A percentile compares a stretch with the other conserved stretches of the same genome.
Conservation (phyloP, 2,113 vertebrate species). For the Montifringilla adamsi region DNA sequence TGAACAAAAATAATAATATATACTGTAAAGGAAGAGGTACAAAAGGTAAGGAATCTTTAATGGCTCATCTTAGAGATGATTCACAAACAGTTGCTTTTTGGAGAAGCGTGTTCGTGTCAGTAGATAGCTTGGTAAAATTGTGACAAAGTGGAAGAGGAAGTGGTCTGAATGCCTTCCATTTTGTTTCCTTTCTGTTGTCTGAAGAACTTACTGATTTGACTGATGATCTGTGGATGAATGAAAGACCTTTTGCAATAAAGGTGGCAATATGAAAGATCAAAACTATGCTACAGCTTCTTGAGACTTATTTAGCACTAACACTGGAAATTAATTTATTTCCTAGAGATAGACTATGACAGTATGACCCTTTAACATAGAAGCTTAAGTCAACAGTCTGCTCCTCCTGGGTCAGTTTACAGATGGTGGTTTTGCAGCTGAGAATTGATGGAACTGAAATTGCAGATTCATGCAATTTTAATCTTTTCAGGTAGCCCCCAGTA, state of each 20-base stretch:
- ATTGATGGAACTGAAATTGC: constrained; percentile 28
- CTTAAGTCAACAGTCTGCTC: background rate
- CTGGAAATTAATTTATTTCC: background rate
- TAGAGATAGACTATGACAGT: background rate
- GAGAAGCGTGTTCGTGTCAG: background rate
- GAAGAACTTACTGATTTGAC: background rate
- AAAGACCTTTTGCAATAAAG: background rate
- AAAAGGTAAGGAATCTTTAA: background rate
- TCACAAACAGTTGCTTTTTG: background rate
- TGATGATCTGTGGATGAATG: background rate
- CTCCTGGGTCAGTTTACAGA: background rate
- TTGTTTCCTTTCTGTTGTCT: background rate
- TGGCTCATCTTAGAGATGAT: background rate
- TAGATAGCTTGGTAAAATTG: background rate
- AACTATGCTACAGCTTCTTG: background rate
- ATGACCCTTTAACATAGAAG: background rate
- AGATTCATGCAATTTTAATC: constrained; percentile 22
- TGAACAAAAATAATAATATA: background rate
- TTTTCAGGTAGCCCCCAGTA: constrained; percentile 45
- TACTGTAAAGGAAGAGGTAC: background rate
- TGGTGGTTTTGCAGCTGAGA: constrained; percentile 1
- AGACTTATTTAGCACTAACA: background rate
- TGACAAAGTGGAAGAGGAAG: constrained; percentile 38
- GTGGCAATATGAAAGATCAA: background rate
- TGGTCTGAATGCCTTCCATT: background rate